phyloP scores from a whole-genome alignment of 1,140 invertebrate species.

The Procambarus virginalis region DNA sequence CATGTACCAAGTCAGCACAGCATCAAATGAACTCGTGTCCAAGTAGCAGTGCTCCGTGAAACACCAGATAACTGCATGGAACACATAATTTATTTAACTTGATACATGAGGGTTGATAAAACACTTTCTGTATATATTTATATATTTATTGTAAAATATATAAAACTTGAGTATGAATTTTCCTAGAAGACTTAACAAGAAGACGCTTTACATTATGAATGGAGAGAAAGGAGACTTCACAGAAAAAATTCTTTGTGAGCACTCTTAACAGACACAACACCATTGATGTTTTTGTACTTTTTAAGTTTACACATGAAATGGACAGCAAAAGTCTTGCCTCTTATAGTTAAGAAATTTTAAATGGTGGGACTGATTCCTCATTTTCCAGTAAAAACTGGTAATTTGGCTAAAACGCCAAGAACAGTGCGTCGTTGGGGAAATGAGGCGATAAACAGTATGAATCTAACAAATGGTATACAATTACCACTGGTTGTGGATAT shows the following conservation, averaged over 20 bases:
- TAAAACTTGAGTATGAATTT: neutral
- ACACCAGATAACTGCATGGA: too few relatives aligned
- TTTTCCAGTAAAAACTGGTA: neutral
- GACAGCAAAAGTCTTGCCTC: neutral
- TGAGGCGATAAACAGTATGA: neutral
- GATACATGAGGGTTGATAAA: neutral
- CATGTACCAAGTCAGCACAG: too few relatives aligned
- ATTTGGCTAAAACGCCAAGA: neutral
- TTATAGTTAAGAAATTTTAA: neutral
- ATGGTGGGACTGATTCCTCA: too few relatives aligned
- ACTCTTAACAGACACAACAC: neutral
- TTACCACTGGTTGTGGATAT: neutral
- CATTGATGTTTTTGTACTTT: neutral
- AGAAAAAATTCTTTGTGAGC: neutral
- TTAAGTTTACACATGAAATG: neutral
- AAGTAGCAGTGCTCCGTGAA: too few relatives aligned
- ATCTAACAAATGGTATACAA: neutral
- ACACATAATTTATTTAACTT: too few relatives aligned
- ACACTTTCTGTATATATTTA: neutral
- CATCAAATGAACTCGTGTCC: too few relatives aligned
- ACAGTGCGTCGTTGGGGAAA: neutral
- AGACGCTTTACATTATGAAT: neutral
- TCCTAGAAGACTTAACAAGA: neutral
- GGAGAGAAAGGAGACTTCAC: neutral
- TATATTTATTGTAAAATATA: conserved; percentile 2